Evolutionary conservation across 1,140 invertebrate species (phyloP).

Genomic region (Ctenoplectra terminalis): DNA sequence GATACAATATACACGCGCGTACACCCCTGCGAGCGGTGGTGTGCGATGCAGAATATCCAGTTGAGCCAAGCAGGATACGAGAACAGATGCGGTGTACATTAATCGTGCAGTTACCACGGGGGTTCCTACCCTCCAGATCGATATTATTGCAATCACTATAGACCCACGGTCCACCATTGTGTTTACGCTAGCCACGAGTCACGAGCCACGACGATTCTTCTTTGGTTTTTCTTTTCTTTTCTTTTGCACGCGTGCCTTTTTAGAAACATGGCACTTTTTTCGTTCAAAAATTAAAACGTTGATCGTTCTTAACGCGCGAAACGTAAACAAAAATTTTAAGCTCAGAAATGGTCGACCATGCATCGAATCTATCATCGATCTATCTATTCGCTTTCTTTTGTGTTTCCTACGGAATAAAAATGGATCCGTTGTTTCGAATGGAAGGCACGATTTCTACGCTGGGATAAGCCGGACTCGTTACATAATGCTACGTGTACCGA

Average conservation of each 20-base stretch:
- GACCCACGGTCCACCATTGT: conserved; percentile 37
- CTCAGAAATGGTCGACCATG: too few relatives aligned
- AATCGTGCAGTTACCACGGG: conserved; percentile 64
- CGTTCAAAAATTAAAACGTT: too few relatives aligned
- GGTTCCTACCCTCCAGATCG: conserved; percentile 66
- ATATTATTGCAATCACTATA: conserved; percentile 63
- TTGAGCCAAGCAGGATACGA: conserved; percentile 45
- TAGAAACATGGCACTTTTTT: too few relatives aligned
- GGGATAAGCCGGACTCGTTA: conserved; percentile 18
- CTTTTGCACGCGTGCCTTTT: too few relatives aligned
- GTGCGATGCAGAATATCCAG: conserved; percentile 29
- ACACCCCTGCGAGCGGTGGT: neutral
- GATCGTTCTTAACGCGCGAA: too few relatives aligned
- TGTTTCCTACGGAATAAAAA: too few relatives aligned
- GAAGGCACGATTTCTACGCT: neutral
- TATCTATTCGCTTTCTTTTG: too few relatives aligned
- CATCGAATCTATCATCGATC: too few relatives aligned
- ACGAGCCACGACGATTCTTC: neutral
- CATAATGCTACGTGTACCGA: neutral
- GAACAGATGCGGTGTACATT: conserved; percentile 76
- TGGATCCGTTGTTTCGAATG: neutral
- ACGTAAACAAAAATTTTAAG: too few relatives aligned
- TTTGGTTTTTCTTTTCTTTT: neutral
- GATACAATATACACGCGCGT: neutral
- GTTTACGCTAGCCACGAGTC: neutral